Base-by-base conservation (phyloP, 2,113 vertebrate species). In the Lamprologus tigripictilis region DNA sequence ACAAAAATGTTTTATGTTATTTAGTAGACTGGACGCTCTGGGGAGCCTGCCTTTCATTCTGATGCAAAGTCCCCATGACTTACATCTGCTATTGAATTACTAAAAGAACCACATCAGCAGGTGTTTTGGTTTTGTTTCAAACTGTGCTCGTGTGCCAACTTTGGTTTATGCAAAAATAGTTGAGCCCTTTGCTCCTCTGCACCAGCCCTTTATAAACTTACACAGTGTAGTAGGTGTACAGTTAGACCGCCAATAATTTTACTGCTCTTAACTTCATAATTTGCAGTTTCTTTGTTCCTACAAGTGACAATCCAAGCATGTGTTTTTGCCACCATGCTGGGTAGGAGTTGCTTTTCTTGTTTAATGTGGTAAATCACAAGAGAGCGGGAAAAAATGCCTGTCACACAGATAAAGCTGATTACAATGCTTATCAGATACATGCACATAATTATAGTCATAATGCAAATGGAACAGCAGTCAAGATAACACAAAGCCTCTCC, bases 401-500 rank as follows among this genome's bases (percentile, higher is more conserved):
- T 90, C 93, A 84, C 54, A 35, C 85, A 93, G 94, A 96, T 96
- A 89, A 92, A 93, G 85, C 92, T 90, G 94, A 96, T 95, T 94
- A 94, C 71, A 88, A 82, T 86, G 91, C 91, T 90, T 96, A 96
- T 95, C 94, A 92, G 92, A 95, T 93, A 86, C 89, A 92, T 80
- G 90, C 79, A 87, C 92, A 93, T 95, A 94, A 95, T 96, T 94
- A 93, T 82, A 78, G 89, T 89, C 58, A 66, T 93, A 93, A 94
- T 91, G 93, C 91, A 94, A 95, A 94, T 92, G 85, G 90, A 91
- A 90, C 88, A 87, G 91, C 84, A 94, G 83, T 89, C 78, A 57
- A 92, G 94, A 94, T 95, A 93, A 91, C 78, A 71, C 63, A 19
- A 86, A 89, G 87, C 85, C 68, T 91, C 86, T 91, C n/a, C 66